phyloP scores from a whole-genome alignment of 2,797 vertebrate species.

The Leptodactylus fallax region DNA sequence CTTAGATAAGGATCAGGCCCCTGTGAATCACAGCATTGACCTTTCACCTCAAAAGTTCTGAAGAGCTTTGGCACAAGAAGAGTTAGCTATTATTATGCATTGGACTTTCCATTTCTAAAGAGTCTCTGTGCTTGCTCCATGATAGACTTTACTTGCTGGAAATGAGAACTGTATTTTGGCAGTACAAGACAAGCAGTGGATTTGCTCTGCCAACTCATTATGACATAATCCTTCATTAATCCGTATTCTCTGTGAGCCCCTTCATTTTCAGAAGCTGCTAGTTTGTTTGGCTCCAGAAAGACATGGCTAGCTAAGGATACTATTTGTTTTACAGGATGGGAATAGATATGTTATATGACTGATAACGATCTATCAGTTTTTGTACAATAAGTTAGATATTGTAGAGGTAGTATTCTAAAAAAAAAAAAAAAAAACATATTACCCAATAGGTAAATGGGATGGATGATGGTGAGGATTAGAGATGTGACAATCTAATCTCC shows the following conservation, averaged over 20 bases:
- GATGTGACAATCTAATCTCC: too few relatives aligned
- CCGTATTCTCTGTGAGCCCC: conserved; percentile 81
- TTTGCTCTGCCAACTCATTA: conserved; percentile 81
- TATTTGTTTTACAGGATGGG: conserved; percentile 72
- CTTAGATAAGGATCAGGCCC: conserved; percentile 87
- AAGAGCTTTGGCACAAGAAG: conserved; percentile 82
- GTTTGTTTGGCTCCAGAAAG: conserved; percentile 22
- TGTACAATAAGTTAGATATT: neutral
- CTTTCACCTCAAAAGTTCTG: conserved; percentile 85
- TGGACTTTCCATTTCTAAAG: conserved; percentile 83
- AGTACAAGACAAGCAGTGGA: conserved; percentile 77
- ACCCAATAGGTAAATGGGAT: neutral
- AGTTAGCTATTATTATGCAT: conserved; percentile 88
- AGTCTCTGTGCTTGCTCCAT: conserved; percentile 86
- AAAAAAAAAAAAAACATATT: too few relatives aligned
- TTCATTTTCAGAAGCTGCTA: conserved; percentile 47
- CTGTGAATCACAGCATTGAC: conserved; percentile 86
- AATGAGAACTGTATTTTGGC: conserved; percentile 90
- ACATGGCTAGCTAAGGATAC: conserved; percentile 77
- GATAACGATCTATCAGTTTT: neutral
- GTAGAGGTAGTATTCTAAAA: neutral
- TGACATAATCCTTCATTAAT: conserved; percentile 90
- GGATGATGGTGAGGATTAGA: too few relatives aligned
- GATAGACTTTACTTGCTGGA: conserved; percentile 90
- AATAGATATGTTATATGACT: neutral